Conservation (phyloP, 2,113 vertebrate genomes). For the Zeus faber region DNA sequence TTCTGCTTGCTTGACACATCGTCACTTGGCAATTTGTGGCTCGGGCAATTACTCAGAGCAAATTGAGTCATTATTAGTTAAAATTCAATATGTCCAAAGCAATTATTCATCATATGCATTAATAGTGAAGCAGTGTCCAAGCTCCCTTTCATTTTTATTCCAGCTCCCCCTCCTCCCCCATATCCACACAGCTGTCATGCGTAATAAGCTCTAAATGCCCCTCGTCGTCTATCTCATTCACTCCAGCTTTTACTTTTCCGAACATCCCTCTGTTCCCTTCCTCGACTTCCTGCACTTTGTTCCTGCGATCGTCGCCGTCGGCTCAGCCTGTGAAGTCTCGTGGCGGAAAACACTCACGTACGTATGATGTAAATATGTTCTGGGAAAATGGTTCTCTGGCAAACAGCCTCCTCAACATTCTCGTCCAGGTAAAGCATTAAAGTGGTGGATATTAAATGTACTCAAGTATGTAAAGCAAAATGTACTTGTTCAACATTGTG, state of each 20-base stretch:
- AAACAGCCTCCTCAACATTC: no score
- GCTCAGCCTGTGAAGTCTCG: no score
- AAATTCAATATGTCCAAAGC: conserved; percentile 33
- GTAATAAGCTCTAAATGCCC: conserved; percentile 37
- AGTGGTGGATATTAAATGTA: no score
- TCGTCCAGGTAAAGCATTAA: no score
- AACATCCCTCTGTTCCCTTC: conserved; percentile 2
- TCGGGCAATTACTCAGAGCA: conserved; percentile 15
- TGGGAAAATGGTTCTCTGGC: no score
- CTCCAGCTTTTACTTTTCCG: background rate
- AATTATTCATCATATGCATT: conserved; percentile 37
- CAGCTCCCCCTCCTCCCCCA: conserved; percentile 25
- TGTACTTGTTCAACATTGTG: no score
- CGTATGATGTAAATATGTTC: no score
- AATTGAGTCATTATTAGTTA: conserved; percentile 27
- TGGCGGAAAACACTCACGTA: no score
- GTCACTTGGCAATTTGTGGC: background rate
- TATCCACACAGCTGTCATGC: conserved; percentile 21
- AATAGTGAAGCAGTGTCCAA: conserved; percentile 15
- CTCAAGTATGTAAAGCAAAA: no score
- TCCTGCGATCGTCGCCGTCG: no score
- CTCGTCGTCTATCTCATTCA: conserved; percentile 28
- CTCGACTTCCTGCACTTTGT: background rate
- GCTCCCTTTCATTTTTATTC: conserved; percentile 22
- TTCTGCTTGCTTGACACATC: background rate